Evolutionary conservation across 2,888 invertebrate genomes (phyloP), one percentile per base, ranked within the genome.

Genomic region (Cosmia pyralina): DNA sequence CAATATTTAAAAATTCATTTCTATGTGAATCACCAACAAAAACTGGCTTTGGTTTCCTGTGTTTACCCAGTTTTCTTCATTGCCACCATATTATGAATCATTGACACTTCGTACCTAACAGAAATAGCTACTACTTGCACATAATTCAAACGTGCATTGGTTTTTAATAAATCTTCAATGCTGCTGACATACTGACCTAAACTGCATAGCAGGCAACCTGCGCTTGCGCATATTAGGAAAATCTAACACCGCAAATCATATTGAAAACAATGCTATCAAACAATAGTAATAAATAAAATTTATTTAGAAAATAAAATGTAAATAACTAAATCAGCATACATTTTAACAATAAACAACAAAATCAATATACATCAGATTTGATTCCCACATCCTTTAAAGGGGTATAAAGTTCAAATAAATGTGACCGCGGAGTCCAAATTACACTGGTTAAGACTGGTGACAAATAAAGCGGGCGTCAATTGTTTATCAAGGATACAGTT

Each of bases 401-500:
- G 60, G 68, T 63, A 72, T 80, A 76, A 71, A 65, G 59, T 83
- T 55, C 53, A 70, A 75, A 65, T 65, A 67, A 75, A 63, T 69
- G 28, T 75, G 69, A 65, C 82, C 63, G 50, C 38, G 28, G 46
- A 38, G 75, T 38, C 55, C 69, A 75, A 75, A 38, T 67, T 72
- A 62, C 8, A 55, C 52, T 79, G 77, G 87, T 76, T 53, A 44
- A 17, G 3, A 64, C 28, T 57, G 7, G 22, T 62, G 71, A 60
- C 66, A 68, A 77, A 77, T 72, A 53, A 69, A 75, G 50, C 69
- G 48, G 48, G 55, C 63, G 41, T 64, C 55, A 79, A 83, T 85
- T 84, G 72, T 71, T 63, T 63, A 68, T 58, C 67, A 85, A 82
- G 79, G 75, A 76, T 82, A 71, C 72, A 58, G 68, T 76, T 74